Percentiles rank a stretch among this genome's conserved stretches.
Evolutionary conservation across 1,140 invertebrate genomes (phyloP).

Genomic region (Zaprionus nigranus): DNA sequence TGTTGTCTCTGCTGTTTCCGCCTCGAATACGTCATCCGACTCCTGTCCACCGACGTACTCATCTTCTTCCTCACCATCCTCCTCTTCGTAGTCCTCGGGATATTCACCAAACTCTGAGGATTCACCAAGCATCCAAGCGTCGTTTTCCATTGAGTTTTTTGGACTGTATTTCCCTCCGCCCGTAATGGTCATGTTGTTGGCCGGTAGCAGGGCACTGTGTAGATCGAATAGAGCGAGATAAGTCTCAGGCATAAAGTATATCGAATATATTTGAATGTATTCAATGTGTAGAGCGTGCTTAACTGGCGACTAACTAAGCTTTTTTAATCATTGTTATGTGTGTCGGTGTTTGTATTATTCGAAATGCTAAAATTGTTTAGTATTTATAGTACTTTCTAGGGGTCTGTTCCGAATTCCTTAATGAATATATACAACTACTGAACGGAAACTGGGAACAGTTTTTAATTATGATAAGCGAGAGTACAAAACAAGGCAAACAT

Average conservation of each 20-base stretch:
- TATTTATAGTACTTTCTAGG: neutral
- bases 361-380: slow-evolving; percentile 14
- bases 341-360: slow-evolving; percentile 29
- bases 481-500: slow-evolving; percentile 70
- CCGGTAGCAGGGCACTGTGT: slow-evolving; percentile 59
- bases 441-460: neutral
- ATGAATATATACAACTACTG: slow-evolving; percentile 9
- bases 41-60: slow-evolving; percentile 55
- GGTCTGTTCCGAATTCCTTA: neutral
- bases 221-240: neutral
- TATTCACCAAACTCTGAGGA: slow-evolving; percentile 70
- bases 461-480: slow-evolving; percentile 4
- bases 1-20: slow-evolving; percentile 53
- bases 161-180: slow-evolving; percentile 68
- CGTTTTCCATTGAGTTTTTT: slow-evolving; percentile 77
- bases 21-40: slow-evolving; percentile 71
- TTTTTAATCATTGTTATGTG: slow-evolving; percentile 28
- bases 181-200: slow-evolving; percentile 73
- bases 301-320: slow-evolving; percentile 47
- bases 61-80: slow-evolving; percentile 43
- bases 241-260: slow-evolving; percentile 9
- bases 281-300: slow-evolving; percentile 39
- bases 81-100: slow-evolving; percentile 62
- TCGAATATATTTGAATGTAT: slow-evolving; percentile 1
- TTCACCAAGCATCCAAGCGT: slow-evolving; percentile 79